Base-by-base conservation (phyloP, 2,113 vertebrate genomes). In the Chamaetylas fuelleborni region DNA sequence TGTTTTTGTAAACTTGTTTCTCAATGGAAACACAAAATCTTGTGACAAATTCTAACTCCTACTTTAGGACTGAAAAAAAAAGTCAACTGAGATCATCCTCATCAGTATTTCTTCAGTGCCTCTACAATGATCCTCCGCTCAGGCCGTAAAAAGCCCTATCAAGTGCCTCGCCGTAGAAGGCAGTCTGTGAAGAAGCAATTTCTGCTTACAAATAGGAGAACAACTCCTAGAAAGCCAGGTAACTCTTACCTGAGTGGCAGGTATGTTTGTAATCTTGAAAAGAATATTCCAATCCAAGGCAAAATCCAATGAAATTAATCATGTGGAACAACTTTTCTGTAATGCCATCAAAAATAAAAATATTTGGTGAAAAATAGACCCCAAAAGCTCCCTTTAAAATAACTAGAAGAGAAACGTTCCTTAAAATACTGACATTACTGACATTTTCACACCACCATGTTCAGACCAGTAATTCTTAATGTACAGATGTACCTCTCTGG, bases 111-210 rank as follows among this genome's bases (percentile, higher is more conserved):
- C 43, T 25, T 0, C 1, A 48, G 38, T 48, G 4, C 15, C 81
- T 60, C 25, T 1, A 0, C 45, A 54, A 96, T 96, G 95, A 34
- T 65, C 20, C 93, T 96, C 45, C 95, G 95, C 69, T 96, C 95
- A 15, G 88, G 95, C 33, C 13, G 7, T 8, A 16, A 0, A 31
- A 96, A 88, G 34, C 58, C 60, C 0, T 60, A 20, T 14, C 31
- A 66, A 42, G 2, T 1, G 3, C 9, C 42, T 26, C 2, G 0
- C 23, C 1, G 0, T 9, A 1, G 8, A 77, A 62, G 6, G 5
- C 11, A 0, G 11, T 1, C 18, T n/a, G 9, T 19, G 34, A 2
- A 14, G 54, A 36, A 7, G 6, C 1, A 2, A 36, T 1, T 4
- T 42, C 31, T 2, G 8, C 31, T 1, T 7, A 2, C 0, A 28